phyloP scores from a whole-genome alignment of 1,140 invertebrate genomes.

The Pissodes strobi region DNA sequence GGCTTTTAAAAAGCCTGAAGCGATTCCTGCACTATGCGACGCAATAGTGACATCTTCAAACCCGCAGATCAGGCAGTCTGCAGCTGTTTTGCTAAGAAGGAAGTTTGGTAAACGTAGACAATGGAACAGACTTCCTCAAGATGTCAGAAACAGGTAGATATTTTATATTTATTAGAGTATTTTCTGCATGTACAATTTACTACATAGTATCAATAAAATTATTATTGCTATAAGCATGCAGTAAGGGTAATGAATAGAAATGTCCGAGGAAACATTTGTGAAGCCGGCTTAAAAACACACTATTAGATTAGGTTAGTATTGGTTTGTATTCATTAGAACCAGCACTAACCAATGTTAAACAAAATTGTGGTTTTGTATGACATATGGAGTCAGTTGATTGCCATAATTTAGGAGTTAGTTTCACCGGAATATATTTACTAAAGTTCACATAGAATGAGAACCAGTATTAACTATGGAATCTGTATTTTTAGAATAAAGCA shows the following conservation, averaged over 20 bases:
- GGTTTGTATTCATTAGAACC: too few species aligned
- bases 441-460: too few species aligned
- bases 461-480: too few species aligned
- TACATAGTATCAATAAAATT: too few species aligned
- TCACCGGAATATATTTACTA: too few species aligned
- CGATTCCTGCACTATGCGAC: constrained; percentile 62
- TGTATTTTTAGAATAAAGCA: constrained; percentile 68
- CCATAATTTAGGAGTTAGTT: constrained; percentile 1
- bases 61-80: constrained; percentile 69
- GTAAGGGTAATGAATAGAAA: too few species aligned
- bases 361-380: neutral
- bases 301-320: too few species aligned
- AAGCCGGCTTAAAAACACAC: too few species aligned
- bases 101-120: constrained; percentile 63
- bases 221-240: too few species aligned
- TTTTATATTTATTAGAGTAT: neutral
- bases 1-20: constrained; percentile 66
- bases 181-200: too few species aligned
- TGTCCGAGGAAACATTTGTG: too few species aligned
- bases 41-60: constrained; percentile 61
- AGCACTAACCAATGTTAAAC: too few species aligned
- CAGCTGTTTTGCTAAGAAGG: constrained; percentile 67
- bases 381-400: constrained; percentile 11
- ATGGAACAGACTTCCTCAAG: constrained; percentile 63
- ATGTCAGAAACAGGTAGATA: constrained; percentile 60